Evolutionary conservation across 2,797 vertebrate species (phyloP).

Genomic region (Malurus leucopterus): DNA sequence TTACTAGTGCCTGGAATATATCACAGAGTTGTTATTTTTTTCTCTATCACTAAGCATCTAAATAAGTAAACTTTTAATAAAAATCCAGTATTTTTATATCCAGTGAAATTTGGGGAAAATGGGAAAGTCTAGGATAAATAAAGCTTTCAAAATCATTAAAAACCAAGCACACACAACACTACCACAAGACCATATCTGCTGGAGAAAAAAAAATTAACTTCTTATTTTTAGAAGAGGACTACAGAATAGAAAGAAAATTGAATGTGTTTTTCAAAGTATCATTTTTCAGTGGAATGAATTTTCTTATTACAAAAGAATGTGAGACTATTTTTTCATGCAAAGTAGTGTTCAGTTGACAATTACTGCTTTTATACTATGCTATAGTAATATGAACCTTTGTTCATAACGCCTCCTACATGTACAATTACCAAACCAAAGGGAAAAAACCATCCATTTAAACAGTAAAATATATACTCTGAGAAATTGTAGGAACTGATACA

Average conservation of each 20-base stretch:
- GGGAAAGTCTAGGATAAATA: background rate
- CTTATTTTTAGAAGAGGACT: background rate
- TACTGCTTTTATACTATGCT: constrained; percentile 19
- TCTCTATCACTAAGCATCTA: background rate
- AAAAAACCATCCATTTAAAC: constrained; percentile 17
- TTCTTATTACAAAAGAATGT: constrained; percentile 38
- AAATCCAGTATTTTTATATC: no score
- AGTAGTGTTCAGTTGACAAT: constrained; percentile 34
- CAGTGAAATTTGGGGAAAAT: background rate
- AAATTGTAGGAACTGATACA: constrained; percentile 22
- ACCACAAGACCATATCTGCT: background rate
- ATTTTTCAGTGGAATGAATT: background rate
- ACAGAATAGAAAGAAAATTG: background rate
- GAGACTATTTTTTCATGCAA: constrained; percentile 17
- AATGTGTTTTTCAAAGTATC: background rate
- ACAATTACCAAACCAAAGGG: constrained; percentile 25
- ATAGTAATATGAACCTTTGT: constrained; percentile 7
- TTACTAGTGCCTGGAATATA: background rate
- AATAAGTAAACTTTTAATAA: background rate
- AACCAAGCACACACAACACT: background rate
- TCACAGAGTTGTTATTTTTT: background rate
- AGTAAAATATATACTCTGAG: constrained; percentile 1
- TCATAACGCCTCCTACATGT: constrained; percentile 26
- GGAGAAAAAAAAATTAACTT: background rate
- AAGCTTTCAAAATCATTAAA: background rate